Conservation (phyloP, 2,113 vertebrate genomes). For the Cariama cristata region DNA sequence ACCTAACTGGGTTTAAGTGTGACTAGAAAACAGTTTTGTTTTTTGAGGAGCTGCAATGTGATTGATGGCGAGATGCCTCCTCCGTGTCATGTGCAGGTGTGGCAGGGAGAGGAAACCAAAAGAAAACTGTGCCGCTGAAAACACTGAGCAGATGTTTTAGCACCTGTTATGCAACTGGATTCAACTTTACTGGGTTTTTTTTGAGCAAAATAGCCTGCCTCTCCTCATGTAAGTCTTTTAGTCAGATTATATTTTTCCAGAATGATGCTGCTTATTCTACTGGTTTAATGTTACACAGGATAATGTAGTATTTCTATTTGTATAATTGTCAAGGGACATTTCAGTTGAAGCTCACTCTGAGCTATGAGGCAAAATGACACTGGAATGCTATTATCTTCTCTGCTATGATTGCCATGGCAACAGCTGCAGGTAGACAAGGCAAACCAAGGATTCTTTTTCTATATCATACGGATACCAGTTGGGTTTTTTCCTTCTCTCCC, state of each 20-base stretch:
- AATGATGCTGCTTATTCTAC: background rate
- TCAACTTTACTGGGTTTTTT: background rate
- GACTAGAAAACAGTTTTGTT: background rate
- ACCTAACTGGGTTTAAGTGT: background rate
- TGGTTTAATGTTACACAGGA: background rate
- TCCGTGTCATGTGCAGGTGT: background rate
- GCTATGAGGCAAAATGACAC: background rate
- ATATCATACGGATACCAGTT: background rate
- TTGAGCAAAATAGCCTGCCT: background rate
- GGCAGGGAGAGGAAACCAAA: background rate
- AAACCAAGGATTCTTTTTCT: background rate
- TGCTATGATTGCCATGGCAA: slow-evolving; percentile 66
- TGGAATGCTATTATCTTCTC: background rate
- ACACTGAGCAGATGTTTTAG: slow-evolving; percentile 19
- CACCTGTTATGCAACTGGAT: slow-evolving; percentile 17
- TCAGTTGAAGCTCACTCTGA: slow-evolving; percentile 1
- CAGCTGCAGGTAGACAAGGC: slow-evolving; percentile 51
- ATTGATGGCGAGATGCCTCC: background rate
- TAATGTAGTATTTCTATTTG: slow-evolving; percentile 20
- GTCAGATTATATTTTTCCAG: background rate
- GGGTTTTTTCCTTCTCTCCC: background rate
- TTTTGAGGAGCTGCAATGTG: background rate
- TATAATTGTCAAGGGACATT: slow-evolving; percentile 21
- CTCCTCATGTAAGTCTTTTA: background rate
- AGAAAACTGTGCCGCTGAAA: background rate